Percentiles rank a stretch among this genome's conserved stretches.
phyloP scores from a whole-genome alignment of 2,113 vertebrate species.

The Equus quagga region DNA sequence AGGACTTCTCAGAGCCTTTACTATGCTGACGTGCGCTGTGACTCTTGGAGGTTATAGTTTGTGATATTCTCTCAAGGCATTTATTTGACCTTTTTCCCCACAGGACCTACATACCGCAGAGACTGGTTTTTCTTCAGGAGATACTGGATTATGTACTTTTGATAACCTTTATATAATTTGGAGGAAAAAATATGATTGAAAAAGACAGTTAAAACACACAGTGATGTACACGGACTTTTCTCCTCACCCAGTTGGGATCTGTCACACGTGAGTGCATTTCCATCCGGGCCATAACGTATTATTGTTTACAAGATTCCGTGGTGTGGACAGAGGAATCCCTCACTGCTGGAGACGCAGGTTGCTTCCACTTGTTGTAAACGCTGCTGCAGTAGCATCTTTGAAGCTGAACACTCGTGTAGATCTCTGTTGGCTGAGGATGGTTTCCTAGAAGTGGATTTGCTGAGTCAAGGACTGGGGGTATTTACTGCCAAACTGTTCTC shows the following conservation, averaged over 20 bases:
- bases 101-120: background rate
- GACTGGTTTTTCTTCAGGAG: background rate
- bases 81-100: background rate
- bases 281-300: background rate
- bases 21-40: no score
- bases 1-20: background rate
- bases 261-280: no score
- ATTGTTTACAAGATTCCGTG: fast-evolving
- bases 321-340: fast-evolving
- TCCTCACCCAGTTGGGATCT: background rate
- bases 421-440: background rate
- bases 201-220: background rate
- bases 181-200: background rate
- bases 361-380: no score
- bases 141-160: background rate
- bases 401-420: background rate
- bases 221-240: fast-evolving
- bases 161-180: background rate
- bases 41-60: background rate
- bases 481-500: background rate
- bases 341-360: fast-evolving
- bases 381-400: background rate
- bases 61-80: background rate
- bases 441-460: constrained; percentile 31
- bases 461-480: background rate